Percentiles rank a stretch among this genome's conserved stretches.
phyloP scores from a whole-genome alignment of 1,140 invertebrate genomes.

The Dinothrombium tinctorium region DNA sequence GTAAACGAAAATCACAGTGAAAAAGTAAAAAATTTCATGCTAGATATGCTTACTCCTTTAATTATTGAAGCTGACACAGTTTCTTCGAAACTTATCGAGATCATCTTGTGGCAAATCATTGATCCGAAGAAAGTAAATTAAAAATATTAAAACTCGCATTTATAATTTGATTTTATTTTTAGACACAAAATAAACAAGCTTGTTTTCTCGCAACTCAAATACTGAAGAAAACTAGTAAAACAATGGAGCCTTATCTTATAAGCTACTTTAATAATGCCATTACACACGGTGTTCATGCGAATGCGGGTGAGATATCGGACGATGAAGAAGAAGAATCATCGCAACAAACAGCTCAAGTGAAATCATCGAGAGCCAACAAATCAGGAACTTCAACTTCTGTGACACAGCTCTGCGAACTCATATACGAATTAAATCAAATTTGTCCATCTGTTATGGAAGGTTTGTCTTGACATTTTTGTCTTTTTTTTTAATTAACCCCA shows the following conservation, averaged over 20 bases:
- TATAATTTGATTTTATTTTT: too few relatives aligned
- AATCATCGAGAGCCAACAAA: background rate
- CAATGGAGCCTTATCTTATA: slow-evolving; percentile 64
- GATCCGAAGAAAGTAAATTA: slow-evolving; percentile 91
- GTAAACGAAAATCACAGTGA: slow-evolving; percentile 74
- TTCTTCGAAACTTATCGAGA: slow-evolving; percentile 74
- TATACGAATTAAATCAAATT: slow-evolving; percentile 87
- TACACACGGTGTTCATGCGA: slow-evolving; percentile 4
- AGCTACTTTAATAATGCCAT: slow-evolving; percentile 11
- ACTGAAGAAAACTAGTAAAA: slow-evolving; percentile 65
- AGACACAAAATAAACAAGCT: slow-evolving; percentile 65
- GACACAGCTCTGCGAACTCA: slow-evolving; percentile 55
- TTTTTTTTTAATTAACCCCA: too few relatives aligned
- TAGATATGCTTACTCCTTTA: slow-evolving; percentile 75
- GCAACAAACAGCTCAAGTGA: background rate
- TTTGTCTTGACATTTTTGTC: too few relatives aligned
- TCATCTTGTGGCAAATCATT: slow-evolving; percentile 79
- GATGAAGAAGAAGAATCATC: slow-evolving; percentile 6
- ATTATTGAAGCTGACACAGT: slow-evolving; percentile 86
- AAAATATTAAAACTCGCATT: slow-evolving; percentile 14
- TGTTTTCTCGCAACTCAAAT: slow-evolving; percentile 74
- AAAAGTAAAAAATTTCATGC: slow-evolving; percentile 87
- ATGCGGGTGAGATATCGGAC: slow-evolving; percentile 11
- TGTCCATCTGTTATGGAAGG: slow-evolving; percentile 59
- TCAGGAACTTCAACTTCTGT: slow-evolving; percentile 3